Percentiles rank a stretch among this genome's conserved stretches.
These are phyloP conservation scores for Pyrocephalus nanus DNA, from an alignment of 2,797 vertebrate genomes.

Conservation along the genomic window DNA sequence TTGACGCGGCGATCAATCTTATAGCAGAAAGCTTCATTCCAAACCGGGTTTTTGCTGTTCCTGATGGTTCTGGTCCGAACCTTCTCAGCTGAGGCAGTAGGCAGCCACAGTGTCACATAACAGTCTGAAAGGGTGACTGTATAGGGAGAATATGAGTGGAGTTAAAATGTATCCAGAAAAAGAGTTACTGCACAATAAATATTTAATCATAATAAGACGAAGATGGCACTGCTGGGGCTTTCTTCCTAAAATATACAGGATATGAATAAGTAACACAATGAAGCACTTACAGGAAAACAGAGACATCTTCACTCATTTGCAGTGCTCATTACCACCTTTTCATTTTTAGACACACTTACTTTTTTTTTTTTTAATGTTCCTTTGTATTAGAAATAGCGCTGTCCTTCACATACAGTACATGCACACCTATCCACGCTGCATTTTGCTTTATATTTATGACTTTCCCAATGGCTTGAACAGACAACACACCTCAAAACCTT, in stretches of 20 bases:
- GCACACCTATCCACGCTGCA: not conserved
- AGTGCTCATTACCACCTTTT: not conserved
- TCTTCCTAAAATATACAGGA: not conserved
- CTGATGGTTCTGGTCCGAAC: constrained; percentile 76
- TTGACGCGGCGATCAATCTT: constrained; percentile 80
- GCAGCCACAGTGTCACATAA: constrained; percentile 82
- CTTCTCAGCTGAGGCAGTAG: constrained; percentile 77
- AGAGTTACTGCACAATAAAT: not conserved
- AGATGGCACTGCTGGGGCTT: not conserved
- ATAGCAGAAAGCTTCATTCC: constrained; percentile 87
- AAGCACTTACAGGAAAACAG: not conserved
- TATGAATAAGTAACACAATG: not conserved
- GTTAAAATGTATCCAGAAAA: not conserved
- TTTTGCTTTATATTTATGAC: not conserved
- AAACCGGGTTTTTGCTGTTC: constrained; percentile 78
- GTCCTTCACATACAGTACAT: not conserved
- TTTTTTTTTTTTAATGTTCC: not conserved
- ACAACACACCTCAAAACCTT: not conserved
- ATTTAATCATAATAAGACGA: not conserved
- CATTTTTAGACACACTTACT: not conserved
- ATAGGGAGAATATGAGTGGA: not conserved
- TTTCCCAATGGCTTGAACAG: not conserved
- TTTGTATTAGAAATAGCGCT: not conserved
- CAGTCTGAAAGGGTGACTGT: constrained; percentile 82
- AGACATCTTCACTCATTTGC: not conserved